Evolutionary conservation across 2,888 invertebrate genomes (phyloP).

Genomic region (Leptothorax acervorum): DNA sequence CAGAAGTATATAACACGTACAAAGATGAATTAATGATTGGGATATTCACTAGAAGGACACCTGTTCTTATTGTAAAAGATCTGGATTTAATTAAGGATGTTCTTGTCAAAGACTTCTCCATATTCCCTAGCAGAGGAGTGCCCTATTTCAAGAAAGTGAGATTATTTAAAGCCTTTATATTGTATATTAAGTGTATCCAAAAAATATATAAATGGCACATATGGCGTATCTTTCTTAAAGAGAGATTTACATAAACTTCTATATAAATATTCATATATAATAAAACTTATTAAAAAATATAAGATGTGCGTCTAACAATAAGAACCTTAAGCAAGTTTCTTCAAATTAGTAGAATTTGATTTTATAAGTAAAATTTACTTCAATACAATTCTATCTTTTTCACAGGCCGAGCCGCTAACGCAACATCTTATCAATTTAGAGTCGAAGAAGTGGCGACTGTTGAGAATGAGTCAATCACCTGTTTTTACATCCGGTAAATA

Average conservation of each 20-base stretch:
- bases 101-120: slow-evolving; percentile 44
- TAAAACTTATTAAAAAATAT: background rate
- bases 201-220: background rate
- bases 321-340: background rate
- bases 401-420: slow-evolving; percentile 27
- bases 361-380: background rate
- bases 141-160: background rate
- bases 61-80: slow-evolving; percentile 21
- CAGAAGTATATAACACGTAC: background rate
- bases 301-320: background rate
- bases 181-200: background rate
- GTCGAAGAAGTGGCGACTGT: slow-evolving; percentile 84
- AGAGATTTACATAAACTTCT: too few species aligned
- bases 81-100: slow-evolving; percentile 34
- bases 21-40: slow-evolving; percentile 21
- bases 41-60: background rate
- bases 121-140: slow-evolving; percentile 19
- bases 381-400: background rate
- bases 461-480: slow-evolving; percentile 85
- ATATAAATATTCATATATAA: background rate
- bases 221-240: background rate
- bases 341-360: background rate
- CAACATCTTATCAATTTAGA: slow-evolving; percentile 80
- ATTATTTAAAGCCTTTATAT: background rate
- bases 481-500: slow-evolving; percentile 86